Base-by-base conservation (phyloP, 2,888 invertebrate genomes). In the Girardia tigrina region DNA sequence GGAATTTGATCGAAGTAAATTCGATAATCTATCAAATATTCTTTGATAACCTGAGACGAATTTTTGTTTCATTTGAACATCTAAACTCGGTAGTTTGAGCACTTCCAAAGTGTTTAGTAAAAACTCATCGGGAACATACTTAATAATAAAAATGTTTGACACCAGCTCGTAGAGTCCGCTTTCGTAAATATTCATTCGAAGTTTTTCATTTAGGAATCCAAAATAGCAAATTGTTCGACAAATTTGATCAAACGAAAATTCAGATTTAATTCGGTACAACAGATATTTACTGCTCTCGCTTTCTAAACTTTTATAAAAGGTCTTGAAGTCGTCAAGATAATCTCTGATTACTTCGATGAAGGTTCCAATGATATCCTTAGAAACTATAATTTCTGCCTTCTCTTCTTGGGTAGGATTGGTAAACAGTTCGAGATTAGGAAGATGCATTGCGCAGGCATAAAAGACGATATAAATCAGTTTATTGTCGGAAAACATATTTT, bases 111-210 rank as follows among this genome's bases (percentile, higher is more conserved):
- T 2, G 23, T 56, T 56, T 6, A 20, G 56, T 6, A 56, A 23
- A 56, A 56, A 56, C 23, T 56, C 56, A 56, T 56, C 23, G 4
- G 56, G 56, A 56, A 56, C 56, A 56, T 56, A 8, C n/a, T 16
- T 56, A 12, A 56, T 56, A 23, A 56, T 56, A n/a, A 56, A 56
- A 2, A 56, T 56, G 23, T 56, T 56, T 12, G 56, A 56, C 23
- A 2, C 56, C n/a, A 56, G 23, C 4, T 56, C 56, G 23, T 56
- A 56, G n/a, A 56, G 23, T 8, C 56, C 56, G 23, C 56, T 56
- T n/a, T 56, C 56, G n/a, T 20, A 56, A n/a, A 56, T 56, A 56
- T 56, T 56, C 56, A 56, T 56, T 56, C 56, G n/a, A n/a, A 56
- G n/a, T n/a, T 56, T 56, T 56, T 56, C 56, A 16, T 23, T 56